Evolutionary conservation across 2,113 vertebrate species (phyloP), one percentile per base, ranked within the genome.

Genomic region (Amblyopsis rosae): DNA sequence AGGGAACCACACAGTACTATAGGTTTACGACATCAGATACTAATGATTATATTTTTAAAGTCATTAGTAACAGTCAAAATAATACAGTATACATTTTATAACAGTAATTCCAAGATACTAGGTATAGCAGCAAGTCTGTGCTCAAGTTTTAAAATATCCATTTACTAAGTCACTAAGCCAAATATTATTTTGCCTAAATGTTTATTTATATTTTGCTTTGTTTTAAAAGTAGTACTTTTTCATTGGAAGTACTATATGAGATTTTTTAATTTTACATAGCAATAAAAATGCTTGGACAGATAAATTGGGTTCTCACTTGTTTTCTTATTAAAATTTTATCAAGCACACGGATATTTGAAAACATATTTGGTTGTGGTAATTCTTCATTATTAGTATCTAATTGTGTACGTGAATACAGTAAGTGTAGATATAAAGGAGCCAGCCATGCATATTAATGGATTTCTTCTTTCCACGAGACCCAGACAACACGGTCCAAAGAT

Each of bases 211-310:
- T 16, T 72, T 46, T 26, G 61, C 60, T 63, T 58, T 80, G 47
- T 84, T 83, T 74, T 85, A 88, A 82, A 74, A 81, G 69, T 71
- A 65, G 67, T 61, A 77, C 26, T 59, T 81, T 87, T 86, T 82
- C 77, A 82, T 85, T 82, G 62, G 68, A 82, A 77, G 70, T 85
- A 26, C 26, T 26, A 26, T 26, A 86, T 81, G 73, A 70, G 77
- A 77, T 80, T 90, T 90, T 91, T 89, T 87, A 78, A 87, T 90
- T 91, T 92, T 89, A 90, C 82, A 92, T 83, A 92, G 92, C 92
- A 94, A 94, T 94, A 94, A 93, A 26, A 92, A 88, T 70, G 78
- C 88, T 91, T 82, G 79, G 91, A 87, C 72, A 83, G 81, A 80
- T 7, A 11, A 47, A 58, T 58, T 62, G 26, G 26, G 26, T 26